phyloP scores from a whole-genome alignment of 2,113 vertebrate species.

The Ageneiosus marmoratus region DNA sequence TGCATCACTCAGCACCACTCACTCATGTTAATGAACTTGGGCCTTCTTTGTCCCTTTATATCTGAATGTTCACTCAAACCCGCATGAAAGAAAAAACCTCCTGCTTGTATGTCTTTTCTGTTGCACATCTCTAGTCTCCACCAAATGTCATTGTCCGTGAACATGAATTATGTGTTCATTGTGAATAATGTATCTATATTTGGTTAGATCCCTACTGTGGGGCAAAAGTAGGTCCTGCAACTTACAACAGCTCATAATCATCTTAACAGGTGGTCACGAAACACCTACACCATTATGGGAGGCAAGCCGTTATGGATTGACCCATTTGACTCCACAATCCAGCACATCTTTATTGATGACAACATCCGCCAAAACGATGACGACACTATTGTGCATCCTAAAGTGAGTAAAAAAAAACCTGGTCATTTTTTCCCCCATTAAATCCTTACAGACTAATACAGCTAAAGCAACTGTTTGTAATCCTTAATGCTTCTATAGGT shows the following conservation, averaged over 20 bases:
- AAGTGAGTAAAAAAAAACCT: slow-evolving; percentile 66
- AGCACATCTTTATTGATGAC: slow-evolving; percentile 91
- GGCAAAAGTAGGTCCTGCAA: neutral
- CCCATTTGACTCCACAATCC: slow-evolving; percentile 75
- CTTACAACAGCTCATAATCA: neutral
- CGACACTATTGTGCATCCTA: slow-evolving; percentile 81
- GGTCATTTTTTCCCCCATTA: neutral
- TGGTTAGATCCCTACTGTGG: neutral
- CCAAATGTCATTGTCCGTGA: neutral
- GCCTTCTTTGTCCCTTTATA: neutral
- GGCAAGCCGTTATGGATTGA: slow-evolving; percentile 89
- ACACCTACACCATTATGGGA: slow-evolving; percentile 75
- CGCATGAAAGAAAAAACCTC: neutral
- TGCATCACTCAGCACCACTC: neutral
- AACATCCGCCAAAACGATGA: slow-evolving; percentile 81
- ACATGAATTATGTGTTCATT: neutral
- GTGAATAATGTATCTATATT: neutral
- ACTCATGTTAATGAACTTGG: neutral
- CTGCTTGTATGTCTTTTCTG: neutral
- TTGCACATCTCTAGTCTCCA: neutral
- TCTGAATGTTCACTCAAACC: neutral
- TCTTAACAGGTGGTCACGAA: slow-evolving; percentile 80
- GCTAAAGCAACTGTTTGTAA: neutral
- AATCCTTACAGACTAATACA: neutral
- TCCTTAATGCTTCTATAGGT: slow-evolving; percentile 67